These are phyloP conservation scores for Cynopterus sphinx DNA, from an alignment of 2,797 vertebrate species.

Conservation along the genomic window DNA sequence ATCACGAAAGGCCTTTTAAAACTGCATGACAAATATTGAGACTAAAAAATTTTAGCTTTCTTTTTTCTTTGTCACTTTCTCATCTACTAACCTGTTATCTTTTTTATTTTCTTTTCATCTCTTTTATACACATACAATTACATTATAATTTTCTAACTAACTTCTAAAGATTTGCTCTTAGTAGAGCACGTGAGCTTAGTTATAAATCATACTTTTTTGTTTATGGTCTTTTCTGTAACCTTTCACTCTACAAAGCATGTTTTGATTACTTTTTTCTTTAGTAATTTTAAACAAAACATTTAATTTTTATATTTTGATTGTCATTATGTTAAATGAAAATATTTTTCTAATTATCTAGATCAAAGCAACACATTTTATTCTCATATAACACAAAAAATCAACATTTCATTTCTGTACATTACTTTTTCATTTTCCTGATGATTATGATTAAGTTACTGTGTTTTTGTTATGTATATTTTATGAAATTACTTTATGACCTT, in stretches of 20 bases:
- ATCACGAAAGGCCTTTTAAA: neutral
- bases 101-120: neutral
- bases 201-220: neutral
- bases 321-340: neutral
- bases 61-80: neutral
- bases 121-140: neutral
- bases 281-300: neutral
- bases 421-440: neutral
- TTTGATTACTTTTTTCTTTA: neutral
- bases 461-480: neutral
- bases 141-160: neutral
- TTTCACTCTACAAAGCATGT: neutral
- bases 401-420: neutral
- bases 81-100: neutral
- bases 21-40: neutral
- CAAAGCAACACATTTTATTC: neutral
- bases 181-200: neutral
- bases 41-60: neutral
- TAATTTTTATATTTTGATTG: neutral
- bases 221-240: neutral
- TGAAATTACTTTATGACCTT: neutral
- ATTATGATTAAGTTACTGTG: neutral
- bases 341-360: slow-evolving; percentile 2
- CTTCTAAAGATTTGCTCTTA: neutral
- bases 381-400: neutral